Evolutionary conservation across 2,888 invertebrate genomes (phyloP), one percentile per base, ranked within the genome.

Genomic region (Rhagophthalmus giganteus): DNA sequence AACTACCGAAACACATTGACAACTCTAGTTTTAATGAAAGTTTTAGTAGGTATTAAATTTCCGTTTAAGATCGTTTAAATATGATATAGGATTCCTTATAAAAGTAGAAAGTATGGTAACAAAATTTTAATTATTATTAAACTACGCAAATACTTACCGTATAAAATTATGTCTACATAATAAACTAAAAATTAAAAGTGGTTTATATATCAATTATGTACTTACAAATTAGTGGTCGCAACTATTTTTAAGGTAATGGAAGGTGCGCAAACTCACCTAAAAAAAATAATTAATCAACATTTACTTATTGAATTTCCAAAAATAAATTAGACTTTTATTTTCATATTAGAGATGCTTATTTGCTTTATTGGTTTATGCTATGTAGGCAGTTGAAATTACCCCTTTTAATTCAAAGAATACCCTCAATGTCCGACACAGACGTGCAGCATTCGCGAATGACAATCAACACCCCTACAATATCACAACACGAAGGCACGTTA

Each of bases 381-480:
- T 8, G n/a, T 28, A 38, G 44, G 44, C 50, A 35, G 50, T 34
- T 28, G 32, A 28, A 50, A 38, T 49, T 50, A 50, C 50, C 50
- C 50, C 44, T 50, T 50, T 50, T 50, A 50, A 44, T 50, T 50
- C 50, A 28, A 44, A 50, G 50, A 50, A 50, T 50, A 34, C 50
- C 50, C 50, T 50, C 44, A 38, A 50, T 27, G 50, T 50, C 50
- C 24, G 44, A 42, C 44, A 45, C 51, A 45, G 51, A 45, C 45
- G 39, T 40, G 20, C 39, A 40, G 39, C 45, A 39, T 32, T 51
- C 51, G 40, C 39, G 25, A 51, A 45, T 46, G 51, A 51, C 51
- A 51, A 51, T 51, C 45, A 35, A 45, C 51, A 45, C 45, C 51
- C 51, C 44, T 34, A 39, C 35, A 45, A 51, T 51, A 51, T 51